phyloP scores from a whole-genome alignment of 2,797 vertebrate species.

The Hydrophis major region DNA sequence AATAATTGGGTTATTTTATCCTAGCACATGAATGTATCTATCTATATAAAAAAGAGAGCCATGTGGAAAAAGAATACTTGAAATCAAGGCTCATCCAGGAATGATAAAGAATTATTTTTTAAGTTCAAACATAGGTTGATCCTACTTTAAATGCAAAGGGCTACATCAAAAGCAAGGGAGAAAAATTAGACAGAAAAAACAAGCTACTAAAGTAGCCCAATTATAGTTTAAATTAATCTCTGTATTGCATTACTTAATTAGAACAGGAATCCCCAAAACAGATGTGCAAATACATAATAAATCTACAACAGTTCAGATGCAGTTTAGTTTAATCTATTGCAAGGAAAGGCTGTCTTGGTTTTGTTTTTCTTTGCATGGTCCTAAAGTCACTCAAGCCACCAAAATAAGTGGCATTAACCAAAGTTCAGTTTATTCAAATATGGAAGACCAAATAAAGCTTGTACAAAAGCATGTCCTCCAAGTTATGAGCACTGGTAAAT shows the following conservation, averaged over 20 bases:
- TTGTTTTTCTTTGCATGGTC: constrained; percentile 1
- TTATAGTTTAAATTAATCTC: background rate
- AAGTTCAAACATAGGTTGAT: background rate
- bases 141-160: background rate
- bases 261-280: background rate
- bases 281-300: background rate
- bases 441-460: constrained; percentile 16
- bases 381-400: constrained; percentile 34
- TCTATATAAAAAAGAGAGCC: background rate
- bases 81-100: background rate
- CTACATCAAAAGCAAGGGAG: background rate
- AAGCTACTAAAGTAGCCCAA: constrained; percentile 27
- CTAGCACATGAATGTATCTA: background rate
- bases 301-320: constrained; percentile 35
- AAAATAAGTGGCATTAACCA: constrained; percentile 31
- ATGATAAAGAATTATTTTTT: background rate
- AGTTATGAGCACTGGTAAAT: constrained; percentile 3
- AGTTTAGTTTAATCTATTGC: constrained; percentile 17
- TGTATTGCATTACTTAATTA: background rate
- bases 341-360: background rate
- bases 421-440: constrained; percentile 40
- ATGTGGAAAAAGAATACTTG: background rate
- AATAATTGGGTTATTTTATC: background rate
- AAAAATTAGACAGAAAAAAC: constrained; percentile 4
- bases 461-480: background rate